Evolutionary conservation across 1,140 invertebrate species (phyloP).

Genomic region (Hylaeus volcanicus): DNA sequence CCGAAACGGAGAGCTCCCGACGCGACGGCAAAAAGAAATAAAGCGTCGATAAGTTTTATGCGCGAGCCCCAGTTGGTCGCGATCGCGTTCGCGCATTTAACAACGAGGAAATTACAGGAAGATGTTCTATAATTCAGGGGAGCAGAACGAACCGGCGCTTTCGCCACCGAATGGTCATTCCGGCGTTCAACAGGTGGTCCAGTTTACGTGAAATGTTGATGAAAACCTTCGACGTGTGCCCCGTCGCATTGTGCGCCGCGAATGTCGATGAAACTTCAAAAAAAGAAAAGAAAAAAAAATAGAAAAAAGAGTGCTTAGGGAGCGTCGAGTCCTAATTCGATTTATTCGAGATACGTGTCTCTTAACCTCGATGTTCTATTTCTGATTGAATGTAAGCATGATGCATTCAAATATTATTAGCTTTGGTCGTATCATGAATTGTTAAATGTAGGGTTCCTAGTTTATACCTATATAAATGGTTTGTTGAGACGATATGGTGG

Average conservation of each 20-base stretch:
- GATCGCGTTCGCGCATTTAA: conserved; percentile 49
- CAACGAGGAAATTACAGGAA: conserved; percentile 58
- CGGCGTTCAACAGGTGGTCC: conserved; percentile 71
- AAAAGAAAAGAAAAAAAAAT: not conserved
- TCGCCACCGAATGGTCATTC: conserved; percentile 68
- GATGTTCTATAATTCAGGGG: conserved; percentile 69
- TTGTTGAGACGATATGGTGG: no score
- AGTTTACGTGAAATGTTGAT: conserved; percentile 68
- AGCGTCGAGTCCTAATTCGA: not conserved
- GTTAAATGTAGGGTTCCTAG: no score
- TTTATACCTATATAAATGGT: no score
- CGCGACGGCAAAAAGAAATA: not conserved
- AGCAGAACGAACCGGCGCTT: conserved; percentile 61
- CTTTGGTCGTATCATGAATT: not conserved
- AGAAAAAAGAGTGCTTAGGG: not conserved
- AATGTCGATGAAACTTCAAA: not conserved
- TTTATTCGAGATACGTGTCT: no score
- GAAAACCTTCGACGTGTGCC: conserved; percentile 56
- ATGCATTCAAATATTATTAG: not conserved
- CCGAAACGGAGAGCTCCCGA: not conserved
- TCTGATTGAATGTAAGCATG: no score
- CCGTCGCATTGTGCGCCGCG: conserved; percentile 12
- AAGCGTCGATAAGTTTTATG: conserved; percentile 34
- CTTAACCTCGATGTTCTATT: not conserved
- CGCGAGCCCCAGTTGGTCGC: conserved; percentile 24